A percentile compares a stretch with the other conserved stretches of the same genome.
These are phyloP conservation scores for Sebastes reedi DNA, from an alignment of 2,797 vertebrate genomes.

Conservation along the genomic window DNA sequence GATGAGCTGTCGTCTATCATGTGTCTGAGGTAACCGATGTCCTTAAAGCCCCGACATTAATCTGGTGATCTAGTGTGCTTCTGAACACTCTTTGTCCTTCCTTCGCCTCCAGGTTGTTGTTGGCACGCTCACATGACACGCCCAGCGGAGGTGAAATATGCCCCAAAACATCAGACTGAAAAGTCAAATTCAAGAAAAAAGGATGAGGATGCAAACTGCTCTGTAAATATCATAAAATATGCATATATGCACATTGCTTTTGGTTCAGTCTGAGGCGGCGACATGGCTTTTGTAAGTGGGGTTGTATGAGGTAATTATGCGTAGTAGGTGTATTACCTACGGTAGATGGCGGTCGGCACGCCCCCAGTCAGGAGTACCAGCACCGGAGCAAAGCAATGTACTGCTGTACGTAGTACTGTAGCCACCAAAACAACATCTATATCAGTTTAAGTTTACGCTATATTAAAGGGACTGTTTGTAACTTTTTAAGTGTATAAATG, in stretches of 20 bases:
- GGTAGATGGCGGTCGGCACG: no score
- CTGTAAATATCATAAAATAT: background rate
- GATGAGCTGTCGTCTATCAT: background rate
- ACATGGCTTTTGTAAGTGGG: background rate
- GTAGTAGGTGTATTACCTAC: no score
- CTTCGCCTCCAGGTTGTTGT: slow-evolving; percentile 10
- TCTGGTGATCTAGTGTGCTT: background rate
- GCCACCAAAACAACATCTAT: no score
- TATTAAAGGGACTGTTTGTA: no score
- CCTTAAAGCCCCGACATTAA: background rate
- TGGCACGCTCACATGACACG: background rate
- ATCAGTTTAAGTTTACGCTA: no score
- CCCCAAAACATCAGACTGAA: background rate
- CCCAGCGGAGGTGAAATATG: background rate
- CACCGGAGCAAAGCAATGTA: no score
- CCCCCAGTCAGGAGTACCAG: no score
- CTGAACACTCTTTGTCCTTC: slow-evolving; percentile 6
- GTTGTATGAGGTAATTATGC: no score
- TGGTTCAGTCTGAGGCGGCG: background rate
- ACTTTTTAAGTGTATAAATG: no score
- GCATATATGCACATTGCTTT: background rate
- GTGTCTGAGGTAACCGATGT: background rate
- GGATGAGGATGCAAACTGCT: background rate
- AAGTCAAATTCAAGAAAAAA: background rate
- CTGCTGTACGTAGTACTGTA: no score